Base-by-base conservation (phyloP, 1,140 invertebrate species). In the Lordiphosa collinella region DNA sequence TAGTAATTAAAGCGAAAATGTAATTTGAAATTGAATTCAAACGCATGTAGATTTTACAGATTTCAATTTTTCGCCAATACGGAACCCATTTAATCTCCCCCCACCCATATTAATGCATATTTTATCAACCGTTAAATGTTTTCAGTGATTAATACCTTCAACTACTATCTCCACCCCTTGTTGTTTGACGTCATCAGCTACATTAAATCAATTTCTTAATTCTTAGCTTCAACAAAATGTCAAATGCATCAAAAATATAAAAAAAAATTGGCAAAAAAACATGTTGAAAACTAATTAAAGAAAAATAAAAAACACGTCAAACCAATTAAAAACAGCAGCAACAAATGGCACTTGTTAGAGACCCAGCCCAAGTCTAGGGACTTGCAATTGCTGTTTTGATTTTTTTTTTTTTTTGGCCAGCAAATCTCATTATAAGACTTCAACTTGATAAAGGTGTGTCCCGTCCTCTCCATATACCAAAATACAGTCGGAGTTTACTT, bases 341-440 rank as follows among this genome's bases (percentile, higher is more conserved):
- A 55, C 56, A 78, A 78, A 66, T 76, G 73, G 53, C 73, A 78
- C 73, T 78, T 78, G 73, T 66, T 60, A 43, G 18, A 44, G 36
- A 63, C 67, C 74, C 74, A 73, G 74, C 74, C 67, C 67, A 43
- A 71, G 41, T 41, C 58, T 35, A 49, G 38, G 43, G 22, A 61
- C 50, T 44, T 9, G 25, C 22, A 58, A 48, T 53, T 18, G 12
- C 35, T 57, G 53, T 54, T 50, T 18, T 18, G 18, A 18, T 18
- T 3, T 18, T 18, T 4, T 18, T 18, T 18, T 57, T 61, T 57
- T 41, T 5, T 41, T 16, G 3, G 6, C 13, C 9, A 10, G 11
- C 25, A 10, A 22, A 48, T 48, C 46, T 48, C 46, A 48, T 48
- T 48, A 48, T 48, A 48, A 48, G 31, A 14, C 29, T 34, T 14